These are phyloP conservation scores for Taurulus bubalis DNA, from an alignment of 2,113 vertebrate genomes.

Conservation along the genomic window DNA sequence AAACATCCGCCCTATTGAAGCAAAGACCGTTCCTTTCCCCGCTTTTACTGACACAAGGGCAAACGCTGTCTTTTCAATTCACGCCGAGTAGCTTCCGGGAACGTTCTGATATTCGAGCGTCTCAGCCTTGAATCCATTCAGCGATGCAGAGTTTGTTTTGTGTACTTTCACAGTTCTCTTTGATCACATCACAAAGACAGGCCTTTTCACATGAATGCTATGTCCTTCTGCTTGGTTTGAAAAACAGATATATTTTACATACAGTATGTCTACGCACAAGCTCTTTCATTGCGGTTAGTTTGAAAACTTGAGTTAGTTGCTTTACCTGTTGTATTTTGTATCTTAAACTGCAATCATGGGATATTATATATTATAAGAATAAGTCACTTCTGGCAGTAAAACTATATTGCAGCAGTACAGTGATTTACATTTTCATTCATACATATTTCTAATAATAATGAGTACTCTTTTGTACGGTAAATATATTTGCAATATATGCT, in stretches of 20 bases:
- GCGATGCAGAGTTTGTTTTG: neutral
- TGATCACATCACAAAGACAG: neutral
- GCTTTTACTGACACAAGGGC: neutral
- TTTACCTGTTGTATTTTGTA: too few relatives aligned
- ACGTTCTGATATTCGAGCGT: neutral
- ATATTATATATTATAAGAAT: neutral
- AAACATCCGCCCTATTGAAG: neutral
- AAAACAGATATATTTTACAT: neutral
- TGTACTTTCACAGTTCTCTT: neutral
- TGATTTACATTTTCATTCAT: too few relatives aligned
- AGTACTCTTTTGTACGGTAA: too few relatives aligned
- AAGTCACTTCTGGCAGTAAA: too few relatives aligned
- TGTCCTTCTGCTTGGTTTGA: neutral
- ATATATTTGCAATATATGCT: too few relatives aligned
- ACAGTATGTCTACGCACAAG: neutral
- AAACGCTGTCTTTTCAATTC: neutral
- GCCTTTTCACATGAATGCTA: neutral
- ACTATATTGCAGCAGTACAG: neutral
- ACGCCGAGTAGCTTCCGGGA: neutral
- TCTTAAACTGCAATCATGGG: too few relatives aligned
- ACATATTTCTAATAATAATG: too few relatives aligned
- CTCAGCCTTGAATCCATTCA: neutral
- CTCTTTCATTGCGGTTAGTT: neutral
- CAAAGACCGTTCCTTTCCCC: neutral
- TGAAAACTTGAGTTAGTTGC: too few relatives aligned